phyloP scores from a whole-genome alignment of 2,888 invertebrate species.

The Leucoptera coffeella region DNA sequence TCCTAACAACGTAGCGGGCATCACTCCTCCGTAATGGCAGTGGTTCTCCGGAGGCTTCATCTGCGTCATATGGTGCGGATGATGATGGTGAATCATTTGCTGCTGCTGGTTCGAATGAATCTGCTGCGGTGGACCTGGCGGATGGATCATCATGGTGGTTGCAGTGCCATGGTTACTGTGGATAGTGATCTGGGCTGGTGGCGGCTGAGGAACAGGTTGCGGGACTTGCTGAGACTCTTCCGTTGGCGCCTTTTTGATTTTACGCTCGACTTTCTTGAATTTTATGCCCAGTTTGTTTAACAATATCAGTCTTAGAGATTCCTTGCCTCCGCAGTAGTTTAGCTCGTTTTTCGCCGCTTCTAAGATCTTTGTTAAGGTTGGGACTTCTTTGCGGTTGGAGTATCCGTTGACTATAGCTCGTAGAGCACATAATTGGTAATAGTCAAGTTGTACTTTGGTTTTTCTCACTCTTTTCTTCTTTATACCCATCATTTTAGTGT shows the following conservation, averaged over 20 bases:
- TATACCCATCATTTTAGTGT: conserved; percentile 37
- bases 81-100: too few relatives aligned
- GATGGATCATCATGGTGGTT: neutral
- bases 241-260: conserved; percentile 24
- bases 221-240: conserved; percentile 10
- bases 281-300: conserved; percentile 41
- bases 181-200: neutral
- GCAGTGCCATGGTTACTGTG: too few relatives aligned
- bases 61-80: too few relatives aligned
- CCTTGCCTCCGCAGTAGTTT: conserved; percentile 36
- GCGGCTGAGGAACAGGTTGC: neutral
- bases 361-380: conserved; percentile 37
- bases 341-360: conserved; percentile 32
- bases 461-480: conserved; percentile 38
- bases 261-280: conserved; percentile 43
- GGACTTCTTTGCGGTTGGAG: conserved; percentile 32
- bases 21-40: conserved; percentile 36
- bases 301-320: conserved; percentile 33
- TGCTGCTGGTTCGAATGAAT: conserved; percentile 13
- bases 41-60: conserved; percentile 32
- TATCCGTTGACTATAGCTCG: conserved; percentile 38
- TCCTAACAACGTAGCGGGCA: too few relatives aligned
- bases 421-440: conserved; percentile 34
- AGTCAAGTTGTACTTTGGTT: conserved; percentile 25
- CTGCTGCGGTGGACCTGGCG: neutral